These are phyloP conservation scores for Nineta flava DNA, from an alignment of 2,888 invertebrate species.

Conservation along the genomic window DNA sequence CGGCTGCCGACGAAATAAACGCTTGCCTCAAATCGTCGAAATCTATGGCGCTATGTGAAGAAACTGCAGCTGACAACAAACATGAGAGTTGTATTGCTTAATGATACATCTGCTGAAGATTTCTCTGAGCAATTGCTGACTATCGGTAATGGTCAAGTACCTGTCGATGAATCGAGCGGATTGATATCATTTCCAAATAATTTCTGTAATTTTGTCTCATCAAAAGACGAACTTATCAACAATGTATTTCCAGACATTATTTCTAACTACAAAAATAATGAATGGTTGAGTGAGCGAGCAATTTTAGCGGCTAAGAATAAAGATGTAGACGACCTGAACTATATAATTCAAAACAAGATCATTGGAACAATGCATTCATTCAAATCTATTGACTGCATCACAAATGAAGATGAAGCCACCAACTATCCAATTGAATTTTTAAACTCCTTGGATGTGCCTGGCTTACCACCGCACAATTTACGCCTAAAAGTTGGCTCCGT, in stretches of 20 bases:
- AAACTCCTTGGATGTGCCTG: too few relatives aligned
- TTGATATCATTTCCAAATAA: constrained; percentile 19
- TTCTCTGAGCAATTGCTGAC: constrained; percentile 16
- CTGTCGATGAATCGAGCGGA: constrained; percentile 18
- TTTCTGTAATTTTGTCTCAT: constrained; percentile 20
- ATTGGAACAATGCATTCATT: too few relatives aligned
- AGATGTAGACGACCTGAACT: not conserved
- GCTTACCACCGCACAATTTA: too few relatives aligned
- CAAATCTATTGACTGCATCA: too few relatives aligned
- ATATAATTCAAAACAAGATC: too few relatives aligned
- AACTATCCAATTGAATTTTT: too few relatives aligned
- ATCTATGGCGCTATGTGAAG: constrained; percentile 10
- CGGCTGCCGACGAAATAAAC: constrained; percentile 10
- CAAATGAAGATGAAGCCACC: too few relatives aligned
- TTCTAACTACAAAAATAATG: constrained; percentile 9
- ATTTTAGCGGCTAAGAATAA: not conserved
- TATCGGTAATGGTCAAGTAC: constrained; percentile 20
- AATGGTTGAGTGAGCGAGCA: not conserved
- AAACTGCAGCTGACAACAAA: constrained; percentile 10
- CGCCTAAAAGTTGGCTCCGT: too few relatives aligned
- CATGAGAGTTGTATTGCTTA: constrained; percentile 10
- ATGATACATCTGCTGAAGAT: constrained; percentile 6
- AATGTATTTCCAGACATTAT: constrained; percentile 17
- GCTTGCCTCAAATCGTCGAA: too few relatives aligned
- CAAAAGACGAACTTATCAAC: too few relatives aligned